Base-by-base conservation (phyloP, 2,797 vertebrate species). In the Syncerus caffer region DNA sequence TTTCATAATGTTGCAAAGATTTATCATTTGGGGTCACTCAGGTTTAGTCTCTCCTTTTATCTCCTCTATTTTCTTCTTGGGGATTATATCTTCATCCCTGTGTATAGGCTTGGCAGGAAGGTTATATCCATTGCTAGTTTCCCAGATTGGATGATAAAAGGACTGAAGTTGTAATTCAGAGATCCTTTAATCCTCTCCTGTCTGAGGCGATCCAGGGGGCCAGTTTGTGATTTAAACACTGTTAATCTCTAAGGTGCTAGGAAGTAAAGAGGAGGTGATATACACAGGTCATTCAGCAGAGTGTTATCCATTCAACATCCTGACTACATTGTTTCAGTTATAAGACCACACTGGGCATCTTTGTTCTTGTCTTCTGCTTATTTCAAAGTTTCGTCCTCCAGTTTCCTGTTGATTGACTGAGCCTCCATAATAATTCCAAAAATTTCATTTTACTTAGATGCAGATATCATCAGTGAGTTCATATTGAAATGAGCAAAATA, bases 391-490 rank as follows among this genome's bases (percentile, higher is more conserved):
- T 80, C 31, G 1, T 67, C 13, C 21, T 60, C 12, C 12, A 92
- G 9, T 0, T 29, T 90, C 6, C 3, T 84, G 55, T 7, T 45
- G 53, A 95, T 84, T 93, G 7, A 42, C 34, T 80, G 14, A 93
- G 14, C 21, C 21, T 87, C 23, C 17, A 29, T 38, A 78, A 60
- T 76, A 6, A 14, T 78, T 57, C 12, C 19, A 74, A 58, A 50
- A 64, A 60, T 62, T 53, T 86, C 17, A 76, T 21, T 87, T 93
- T 85, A 83, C n/a, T 71, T 95, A 89, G 19, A 60, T 71, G 11
- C 3, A 87, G n/a, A 85, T 78, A 87, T 85, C 10, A 95, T 42
- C 25, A 85, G 38, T 60, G 60, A 92, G 31, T 96, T 95, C 93
- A 89, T 67, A 79, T 23, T 80, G 21, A 90, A 95, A 88, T 79